Conservation (phyloP, 1,140 invertebrate species). For the Nebria ingens region DNA sequence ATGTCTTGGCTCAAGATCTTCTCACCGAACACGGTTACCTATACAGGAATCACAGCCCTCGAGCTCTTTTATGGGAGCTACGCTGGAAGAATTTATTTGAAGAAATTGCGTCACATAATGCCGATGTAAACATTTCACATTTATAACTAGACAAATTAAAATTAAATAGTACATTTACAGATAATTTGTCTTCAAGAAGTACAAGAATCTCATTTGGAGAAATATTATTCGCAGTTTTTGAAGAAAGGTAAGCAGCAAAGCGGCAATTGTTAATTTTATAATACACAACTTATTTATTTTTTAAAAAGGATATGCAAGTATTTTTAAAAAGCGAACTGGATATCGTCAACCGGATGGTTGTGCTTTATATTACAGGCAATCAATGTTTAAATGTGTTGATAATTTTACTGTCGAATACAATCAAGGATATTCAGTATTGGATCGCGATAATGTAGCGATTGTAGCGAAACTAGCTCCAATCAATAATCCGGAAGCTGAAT, state of each 20-base stretch:
- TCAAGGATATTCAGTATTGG: constrained; percentile 45
- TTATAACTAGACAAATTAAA: constrained; percentile 13
- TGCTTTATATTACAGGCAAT: constrained; percentile 66
- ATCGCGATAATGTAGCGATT: constrained; percentile 80
- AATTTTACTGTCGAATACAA: constrained; percentile 50
- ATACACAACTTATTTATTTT: constrained; percentile 11
- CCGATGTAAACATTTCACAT: constrained; percentile 55
- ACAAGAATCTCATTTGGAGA: constrained; percentile 59
- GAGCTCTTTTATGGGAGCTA: constrained; percentile 57
- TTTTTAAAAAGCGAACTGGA: constrained; percentile 67
- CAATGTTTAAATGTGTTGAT: constrained; percentile 51
- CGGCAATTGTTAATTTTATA: constrained; percentile 34
- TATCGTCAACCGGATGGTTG: constrained; percentile 61
- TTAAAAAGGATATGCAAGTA: constrained; percentile 43
- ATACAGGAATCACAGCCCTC: constrained; percentile 51
- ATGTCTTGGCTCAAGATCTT: constrained; percentile 77
- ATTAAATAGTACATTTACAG: constrained; percentile 34
- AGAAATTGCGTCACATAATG: constrained; percentile 56
- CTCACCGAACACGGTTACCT: constrained; percentile 63
- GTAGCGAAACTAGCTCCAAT: constrained; percentile 60
- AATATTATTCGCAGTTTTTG: constrained; percentile 47
- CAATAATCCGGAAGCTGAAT: constrained; percentile 34
- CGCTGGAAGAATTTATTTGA: constrained; percentile 54
- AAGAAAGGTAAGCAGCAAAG: constrained; percentile 33
- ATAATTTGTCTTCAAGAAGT: constrained; percentile 82